Evolutionary conservation across 2,888 invertebrate species (phyloP).

Genomic region (Athetis lepigone): DNA sequence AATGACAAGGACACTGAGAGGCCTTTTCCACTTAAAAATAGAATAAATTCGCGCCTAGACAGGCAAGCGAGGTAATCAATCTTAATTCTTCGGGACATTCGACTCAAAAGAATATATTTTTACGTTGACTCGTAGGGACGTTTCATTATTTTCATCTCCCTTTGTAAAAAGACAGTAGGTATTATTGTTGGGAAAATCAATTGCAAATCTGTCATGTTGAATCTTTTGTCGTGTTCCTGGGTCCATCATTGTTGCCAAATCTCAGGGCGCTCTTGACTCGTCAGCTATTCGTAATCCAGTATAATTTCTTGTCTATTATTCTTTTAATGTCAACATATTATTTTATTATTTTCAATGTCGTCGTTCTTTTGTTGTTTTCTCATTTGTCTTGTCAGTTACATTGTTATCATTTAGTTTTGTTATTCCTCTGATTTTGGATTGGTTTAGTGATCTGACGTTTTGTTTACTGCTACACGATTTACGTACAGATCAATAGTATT

Average conservation of each 20-base stretch:
- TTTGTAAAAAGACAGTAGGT: slow-evolving; percentile 46
- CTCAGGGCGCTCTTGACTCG: slow-evolving; percentile 20
- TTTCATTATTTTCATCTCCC: slow-evolving; percentile 70
- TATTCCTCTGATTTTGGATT: not conserved
- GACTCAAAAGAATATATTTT: slow-evolving; percentile 80
- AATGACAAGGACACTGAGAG: slow-evolving; percentile 54
- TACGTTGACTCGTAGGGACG: slow-evolving; percentile 67
- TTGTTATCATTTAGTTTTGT: slow-evolving; percentile 5
- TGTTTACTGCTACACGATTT: not conserved
- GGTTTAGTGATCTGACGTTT: not conserved
- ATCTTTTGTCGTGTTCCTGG: slow-evolving; percentile 44
- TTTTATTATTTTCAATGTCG: slow-evolving; percentile 12
- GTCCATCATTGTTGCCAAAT: slow-evolving; percentile 49
- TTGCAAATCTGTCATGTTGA: slow-evolving; percentile 52
- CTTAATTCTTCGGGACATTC: slow-evolving; percentile 79
- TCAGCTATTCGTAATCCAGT: slow-evolving; percentile 27
- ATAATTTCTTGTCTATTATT: slow-evolving; percentile 36
- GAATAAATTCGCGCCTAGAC: slow-evolving; percentile 65
- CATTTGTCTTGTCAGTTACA: not conserved
- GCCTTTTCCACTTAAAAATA: slow-evolving; percentile 65
- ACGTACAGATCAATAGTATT: too few species aligned
- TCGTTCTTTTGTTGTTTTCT: not conserved
- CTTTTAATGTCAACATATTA: slow-evolving; percentile 10
- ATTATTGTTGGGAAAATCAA: slow-evolving; percentile 50
- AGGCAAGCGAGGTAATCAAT: slow-evolving; percentile 76